Conservation (phyloP, 2,113 vertebrate species). For the Scartelaos histophorus region DNA sequence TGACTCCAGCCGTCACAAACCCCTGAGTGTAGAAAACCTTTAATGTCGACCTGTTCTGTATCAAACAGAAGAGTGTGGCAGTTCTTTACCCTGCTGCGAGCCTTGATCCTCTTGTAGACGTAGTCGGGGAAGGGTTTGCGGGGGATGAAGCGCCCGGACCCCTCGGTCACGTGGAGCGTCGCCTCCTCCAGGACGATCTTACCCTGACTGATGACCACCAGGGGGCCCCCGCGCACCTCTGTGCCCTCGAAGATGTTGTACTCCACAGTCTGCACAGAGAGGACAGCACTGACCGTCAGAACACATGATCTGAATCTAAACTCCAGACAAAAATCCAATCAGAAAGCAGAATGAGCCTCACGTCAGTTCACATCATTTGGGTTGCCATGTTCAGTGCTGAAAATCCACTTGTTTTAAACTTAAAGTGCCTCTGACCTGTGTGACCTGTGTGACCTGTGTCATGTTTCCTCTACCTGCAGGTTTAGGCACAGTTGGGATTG, state of each 20-base stretch:
- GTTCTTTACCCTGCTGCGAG: constrained; percentile 89
- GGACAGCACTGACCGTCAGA: background rate
- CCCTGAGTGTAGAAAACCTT: too few species aligned
- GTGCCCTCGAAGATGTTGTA: constrained; percentile 98
- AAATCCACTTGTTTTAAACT: too few species aligned
- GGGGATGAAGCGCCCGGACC: constrained; percentile 87
- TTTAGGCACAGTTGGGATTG: too few species aligned
- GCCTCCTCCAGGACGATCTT: constrained; percentile 97
- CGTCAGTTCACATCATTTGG: too few species aligned
- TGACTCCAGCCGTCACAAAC: too few species aligned
- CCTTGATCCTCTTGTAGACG: constrained; percentile 98
- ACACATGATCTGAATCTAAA: background rate
- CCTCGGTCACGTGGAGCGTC: constrained; percentile 88
- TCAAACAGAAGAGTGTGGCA: background rate
- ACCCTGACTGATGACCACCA: constrained; percentile 98
- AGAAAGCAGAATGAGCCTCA: too few species aligned
- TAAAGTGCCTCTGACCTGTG: too few species aligned
- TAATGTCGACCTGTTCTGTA: background rate
- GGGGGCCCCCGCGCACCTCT: constrained; percentile 90
- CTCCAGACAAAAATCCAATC: background rate
- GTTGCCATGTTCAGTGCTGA: too few species aligned
- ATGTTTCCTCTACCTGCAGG: too few species aligned
- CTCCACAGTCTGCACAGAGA: constrained; percentile 82
- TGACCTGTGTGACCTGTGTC: too few species aligned
- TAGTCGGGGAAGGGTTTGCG: constrained; percentile 96